Evolutionary conservation across 2,113 vertebrate species (phyloP), one percentile per base, ranked within the genome.

Genomic region (Etheostoma cragini): DNA sequence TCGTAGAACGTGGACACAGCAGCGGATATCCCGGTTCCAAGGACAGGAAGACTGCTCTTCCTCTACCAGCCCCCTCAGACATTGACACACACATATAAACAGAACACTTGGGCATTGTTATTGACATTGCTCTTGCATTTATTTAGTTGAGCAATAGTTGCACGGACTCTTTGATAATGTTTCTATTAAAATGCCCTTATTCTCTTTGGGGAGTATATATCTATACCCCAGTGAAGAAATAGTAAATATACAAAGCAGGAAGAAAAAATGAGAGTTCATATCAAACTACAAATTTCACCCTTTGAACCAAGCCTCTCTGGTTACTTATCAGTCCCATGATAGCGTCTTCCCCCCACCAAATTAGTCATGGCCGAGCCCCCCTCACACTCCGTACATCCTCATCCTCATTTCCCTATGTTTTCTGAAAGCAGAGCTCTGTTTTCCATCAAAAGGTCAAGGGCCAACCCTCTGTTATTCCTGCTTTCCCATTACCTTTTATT

Each of bases 1-100:
- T 74, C 58, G 22, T 64, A 77, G 72, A 87, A 85, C 72, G 45
- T 83, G 80, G 91, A 86, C 81, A 85, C 60, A 85, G 84, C 80
- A 86, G 83, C 85, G 94, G 94, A 95, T 92, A 93, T 95, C 94
- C 95, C 70, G 85, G 67, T 89, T 93, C 92, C 93, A 94, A 94
- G 91, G 93, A 94, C 94, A 92, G 94, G 93, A 95, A 94, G 83
- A 22, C 65, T 30, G 83, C 80, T 93, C 90, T 95, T 94, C 93
- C 93, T 94, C 77, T 82, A 85, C 80, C 85, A 82, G 35, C 87
- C 87, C 84, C 66, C 79, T 69, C 66, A 82, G 74, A 85, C 76
- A 69, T 63, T 62, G 58, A 90, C 85, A 72, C 56, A 17, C 58
- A 74, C 76, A 63, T 78, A 57, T 10, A 82, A 85, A 83, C 85